These are phyloP conservation scores for Saccostrea glomerata DNA, from an alignment of 1,140 invertebrate genomes.

Conservation along the genomic window DNA sequence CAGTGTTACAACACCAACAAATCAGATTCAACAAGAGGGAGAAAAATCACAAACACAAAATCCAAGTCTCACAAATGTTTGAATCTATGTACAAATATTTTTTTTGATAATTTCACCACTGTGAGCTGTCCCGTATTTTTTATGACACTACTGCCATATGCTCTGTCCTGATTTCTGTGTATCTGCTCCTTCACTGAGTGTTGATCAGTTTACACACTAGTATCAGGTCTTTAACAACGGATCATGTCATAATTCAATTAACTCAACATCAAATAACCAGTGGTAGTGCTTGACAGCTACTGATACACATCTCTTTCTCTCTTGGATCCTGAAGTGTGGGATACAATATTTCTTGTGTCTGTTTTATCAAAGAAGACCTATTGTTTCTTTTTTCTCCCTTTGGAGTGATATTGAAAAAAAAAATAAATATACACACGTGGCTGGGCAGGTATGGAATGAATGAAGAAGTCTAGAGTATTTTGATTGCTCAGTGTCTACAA, in stretches of 20 bases:
- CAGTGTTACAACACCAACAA: conserved; percentile 24
- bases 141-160: conserved; percentile 20
- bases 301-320: conserved; percentile 33
- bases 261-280: conserved; percentile 36
- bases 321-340: conserved; percentile 21
- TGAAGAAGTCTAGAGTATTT: conserved; percentile 51
- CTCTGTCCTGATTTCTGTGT: conserved; percentile 14
- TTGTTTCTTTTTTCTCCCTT: conserved; percentile 12
- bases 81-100: conserved; percentile 21
- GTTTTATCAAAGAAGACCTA: conserved; percentile 30
- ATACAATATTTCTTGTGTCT: conserved; percentile 15
- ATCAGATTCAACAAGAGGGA: background rate
- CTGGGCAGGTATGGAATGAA: conserved; percentile 32
- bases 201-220: conserved; percentile 31
- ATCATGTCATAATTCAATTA: conserved; percentile 38
- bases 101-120: background rate
- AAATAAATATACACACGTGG: conserved; percentile 34
- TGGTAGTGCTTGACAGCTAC: conserved; percentile 29
- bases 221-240: conserved; percentile 36
- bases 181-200: background rate
- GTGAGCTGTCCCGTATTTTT: background rate
- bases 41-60: conserved; percentile 6
- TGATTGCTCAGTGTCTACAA: conserved; percentile 57
- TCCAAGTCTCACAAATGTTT: conserved; percentile 36
- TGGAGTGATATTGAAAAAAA: conserved; percentile 8